phyloP scores from a whole-genome alignment of 2,888 invertebrate genomes.

The Deilephila elpenor region DNA sequence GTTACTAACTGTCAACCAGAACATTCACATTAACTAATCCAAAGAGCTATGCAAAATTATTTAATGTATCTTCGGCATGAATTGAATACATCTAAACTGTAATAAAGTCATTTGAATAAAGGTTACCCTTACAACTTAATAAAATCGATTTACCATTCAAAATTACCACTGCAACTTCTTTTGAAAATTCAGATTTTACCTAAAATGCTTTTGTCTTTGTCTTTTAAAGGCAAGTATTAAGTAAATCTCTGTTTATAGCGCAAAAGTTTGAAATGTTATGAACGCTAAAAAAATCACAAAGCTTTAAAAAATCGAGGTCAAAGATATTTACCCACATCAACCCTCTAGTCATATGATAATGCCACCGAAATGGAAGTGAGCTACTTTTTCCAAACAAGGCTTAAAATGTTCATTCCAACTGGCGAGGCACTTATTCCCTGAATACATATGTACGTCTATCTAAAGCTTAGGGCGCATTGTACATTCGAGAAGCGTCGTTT shows the following conservation, averaged over 20 bases:
- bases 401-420: slow-evolving; percentile 73
- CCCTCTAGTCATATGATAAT: slow-evolving; percentile 61
- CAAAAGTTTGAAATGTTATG: background rate
- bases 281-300: background rate
- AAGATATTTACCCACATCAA: slow-evolving; percentile 36
- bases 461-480: slow-evolving; percentile 76
- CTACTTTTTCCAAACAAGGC: slow-evolving; percentile 65
- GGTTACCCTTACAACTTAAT: no score
- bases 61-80: slow-evolving; percentile 38
- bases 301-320: slow-evolving; percentile 4
- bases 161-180: no score
- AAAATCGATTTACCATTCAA: no score
- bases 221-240: background rate
- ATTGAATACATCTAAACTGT: slow-evolving; percentile 4
- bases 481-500: slow-evolving; percentile 72
- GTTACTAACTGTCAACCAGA: slow-evolving; percentile 79
- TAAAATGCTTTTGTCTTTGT: background rate
- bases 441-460: slow-evolving; percentile 62
- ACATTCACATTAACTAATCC: slow-evolving; percentile 80
- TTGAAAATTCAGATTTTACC: background rate
- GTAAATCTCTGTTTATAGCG: background rate
- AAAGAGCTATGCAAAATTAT: slow-evolving; percentile 68
- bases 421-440: slow-evolving; percentile 73
- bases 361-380: slow-evolving; percentile 59
- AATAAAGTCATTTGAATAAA: background rate